Base-by-base conservation (phyloP, 2,888 invertebrate genomes). In the Dichetophora obliterata region DNA sequence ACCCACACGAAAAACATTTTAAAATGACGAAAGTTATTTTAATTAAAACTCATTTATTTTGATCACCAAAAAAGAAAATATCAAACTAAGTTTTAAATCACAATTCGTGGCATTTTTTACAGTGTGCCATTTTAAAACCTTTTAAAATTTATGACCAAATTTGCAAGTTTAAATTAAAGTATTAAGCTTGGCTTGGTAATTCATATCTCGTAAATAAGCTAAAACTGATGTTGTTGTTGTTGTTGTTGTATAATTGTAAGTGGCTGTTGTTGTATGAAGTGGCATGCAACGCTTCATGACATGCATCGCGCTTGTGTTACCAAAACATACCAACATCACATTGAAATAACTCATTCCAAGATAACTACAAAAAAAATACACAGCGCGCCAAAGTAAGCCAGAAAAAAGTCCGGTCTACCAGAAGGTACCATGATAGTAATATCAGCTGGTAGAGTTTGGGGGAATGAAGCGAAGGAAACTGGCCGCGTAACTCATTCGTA, bases 101-200 rank as follows among this genome's bases (percentile, higher is more conserved):
- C 61, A 27, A 72, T 72, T 72, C 61, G 72, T 27, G 11, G 48
- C 50, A 27, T 50, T 54, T 65, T 63, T 31, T 9, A 24, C 61
- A 9, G 22, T 66, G 27, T 48, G 43, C 73, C 16, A 68, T 59
- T 59, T 72, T 66, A 74, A 74, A 37, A 65, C 31, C 74, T 85
- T 85, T 86, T 86, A 84, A 87, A 87, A 87, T 87, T 87, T 87
- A 87, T 87, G 86, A 87, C 87, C 86, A 87, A 86, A 86, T 87
- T 87, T 87, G 87, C 86, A 87, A 86, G 86, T 87, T 87, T 87
- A 87, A 87, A 87, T 87, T 87, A 86, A 86, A 85, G 87, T 86
- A 86, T 86, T 86, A 87, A 87, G 86, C 86, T 86, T 85, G 86
- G 85, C 87, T 86, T 43, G 86, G 86, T 86, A 86, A 86, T 85